A percentile compares a stretch with the other conserved stretches of the same genome.
Conservation (phyloP, 2,797 vertebrate species). For the Serranus cabrilla region DNA sequence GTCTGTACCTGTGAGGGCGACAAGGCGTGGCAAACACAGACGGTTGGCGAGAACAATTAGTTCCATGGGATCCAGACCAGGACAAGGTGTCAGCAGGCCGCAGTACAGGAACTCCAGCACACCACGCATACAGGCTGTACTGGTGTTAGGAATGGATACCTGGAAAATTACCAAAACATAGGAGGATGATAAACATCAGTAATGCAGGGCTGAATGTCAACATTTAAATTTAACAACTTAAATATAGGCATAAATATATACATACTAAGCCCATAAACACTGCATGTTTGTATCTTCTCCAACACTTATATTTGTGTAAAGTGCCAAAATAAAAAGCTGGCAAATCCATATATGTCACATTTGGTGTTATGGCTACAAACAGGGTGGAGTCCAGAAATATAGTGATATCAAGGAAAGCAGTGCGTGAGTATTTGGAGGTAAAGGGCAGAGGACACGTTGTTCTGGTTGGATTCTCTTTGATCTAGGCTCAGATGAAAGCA, state of each 20-base stretch:
- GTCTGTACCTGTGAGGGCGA: conserved; percentile 90
- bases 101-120: conserved; percentile 94
- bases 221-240: background rate
- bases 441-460: conserved; percentile 55
- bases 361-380: background rate
- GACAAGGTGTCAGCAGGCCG: conserved; percentile 86
- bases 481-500: conserved; percentile 72
- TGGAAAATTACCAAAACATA: conserved; percentile 53
- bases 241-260: too few relatives aligned
- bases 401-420: conserved; percentile 23
- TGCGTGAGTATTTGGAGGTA: conserved; percentile 33
- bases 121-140: conserved; percentile 87
- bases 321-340: too few relatives aligned
- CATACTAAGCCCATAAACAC: too few relatives aligned
- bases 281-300: too few relatives aligned
- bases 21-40: conserved; percentile 91
- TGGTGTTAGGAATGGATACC: conserved; percentile 91
- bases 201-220: background rate
- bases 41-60: conserved; percentile 91
- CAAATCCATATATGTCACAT: background rate
- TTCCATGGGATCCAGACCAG: conserved; percentile 89
- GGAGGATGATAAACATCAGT: conserved; percentile 7
- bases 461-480: conserved; percentile 63
- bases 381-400: background rate
- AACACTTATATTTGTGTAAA: too few relatives aligned